These are phyloP conservation scores for Eretmocerus hayati DNA, from an alignment of 2,888 invertebrate genomes.

Conservation along the genomic window DNA sequence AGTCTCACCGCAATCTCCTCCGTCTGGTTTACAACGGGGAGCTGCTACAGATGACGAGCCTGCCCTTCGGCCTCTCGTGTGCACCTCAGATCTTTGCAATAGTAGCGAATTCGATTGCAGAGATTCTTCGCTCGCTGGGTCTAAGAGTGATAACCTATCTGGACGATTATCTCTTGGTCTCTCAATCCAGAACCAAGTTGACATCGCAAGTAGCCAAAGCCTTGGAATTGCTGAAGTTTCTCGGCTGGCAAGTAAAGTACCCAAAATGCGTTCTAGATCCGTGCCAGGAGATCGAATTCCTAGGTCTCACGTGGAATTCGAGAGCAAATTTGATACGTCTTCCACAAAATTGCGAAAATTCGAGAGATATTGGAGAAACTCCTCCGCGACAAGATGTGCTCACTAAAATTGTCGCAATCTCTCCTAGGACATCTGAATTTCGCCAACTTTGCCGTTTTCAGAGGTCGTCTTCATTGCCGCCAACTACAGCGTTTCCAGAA, in stretches of 20 bases:
- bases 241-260: slow-evolving; percentile 20
- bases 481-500: slow-evolving; percentile 19
- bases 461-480: too few relatives aligned
- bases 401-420: too few relatives aligned
- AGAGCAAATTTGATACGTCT: slow-evolving; percentile 5
- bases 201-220: slow-evolving; percentile 6
- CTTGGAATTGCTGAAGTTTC: slow-evolving; percentile 6
- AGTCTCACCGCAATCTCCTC: too few relatives aligned
- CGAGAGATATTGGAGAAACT: not conserved
- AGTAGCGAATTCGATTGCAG: slow-evolving; percentile 21
- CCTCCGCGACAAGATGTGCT: too few relatives aligned
- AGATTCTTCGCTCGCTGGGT: slow-evolving; percentile 19
- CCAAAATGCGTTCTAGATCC: slow-evolving; percentile 17
- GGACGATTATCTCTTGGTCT: too few relatives aligned
- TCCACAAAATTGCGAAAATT: slow-evolving; percentile 6
- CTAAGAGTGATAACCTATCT: slow-evolving; percentile 22
- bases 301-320: slow-evolving; percentile 21
- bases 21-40: slow-evolving; percentile 24
- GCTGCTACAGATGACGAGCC: slow-evolving; percentile 27
- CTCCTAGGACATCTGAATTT: slow-evolving; percentile 23
- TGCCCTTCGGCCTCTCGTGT: too few relatives aligned
- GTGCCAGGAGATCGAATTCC: too few relatives aligned
- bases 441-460: too few relatives aligned
- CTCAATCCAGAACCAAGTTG: slow-evolving; percentile 18
- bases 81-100: too few relatives aligned